These are phyloP conservation scores for Odontesthes bonariensis DNA, from an alignment of 2,113 vertebrate genomes.

Conservation along the genomic window DNA sequence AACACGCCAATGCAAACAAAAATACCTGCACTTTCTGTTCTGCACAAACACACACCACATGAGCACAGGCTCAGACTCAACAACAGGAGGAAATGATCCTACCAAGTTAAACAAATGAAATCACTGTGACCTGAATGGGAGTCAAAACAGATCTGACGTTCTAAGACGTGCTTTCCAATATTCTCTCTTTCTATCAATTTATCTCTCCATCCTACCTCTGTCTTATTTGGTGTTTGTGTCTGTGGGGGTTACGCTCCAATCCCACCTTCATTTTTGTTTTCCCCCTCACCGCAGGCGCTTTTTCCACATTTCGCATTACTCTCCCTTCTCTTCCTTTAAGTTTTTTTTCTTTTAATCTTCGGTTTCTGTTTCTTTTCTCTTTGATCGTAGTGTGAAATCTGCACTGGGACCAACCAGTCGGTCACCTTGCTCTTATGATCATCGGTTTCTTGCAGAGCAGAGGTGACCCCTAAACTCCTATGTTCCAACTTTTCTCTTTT, in stretches of 20 bases:
- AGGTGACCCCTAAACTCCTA: conserved; percentile 59
- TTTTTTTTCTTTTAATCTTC: conserved; percentile 20
- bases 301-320: conserved; percentile 44
- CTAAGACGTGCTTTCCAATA: conserved; percentile 40
- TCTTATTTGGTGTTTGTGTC: conserved; percentile 51
- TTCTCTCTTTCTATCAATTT: conserved; percentile 54
- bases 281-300: conserved; percentile 10
- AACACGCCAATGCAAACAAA: not conserved
- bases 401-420: conserved; percentile 6
- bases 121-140: conserved; percentile 47
- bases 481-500: conserved; percentile 36
- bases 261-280: conserved; percentile 30
- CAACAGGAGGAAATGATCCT: conserved; percentile 41
- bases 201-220: conserved; percentile 24
- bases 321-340: conserved; percentile 21
- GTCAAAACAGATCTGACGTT: conserved; percentile 26
- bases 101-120: conserved; percentile 63
- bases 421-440: conserved; percentile 44
- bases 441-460: conserved; percentile 17
- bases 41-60: conserved; percentile 4
- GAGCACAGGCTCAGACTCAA: not conserved
- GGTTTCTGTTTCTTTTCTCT: conserved; percentile 9
- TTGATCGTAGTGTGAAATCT: conserved; percentile 48
- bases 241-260: conserved; percentile 39
- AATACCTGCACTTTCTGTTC: not conserved